Evolutionary conservation across 2,888 invertebrate genomes (phyloP).

Genomic region (Thymelicus sylvestris): DNA sequence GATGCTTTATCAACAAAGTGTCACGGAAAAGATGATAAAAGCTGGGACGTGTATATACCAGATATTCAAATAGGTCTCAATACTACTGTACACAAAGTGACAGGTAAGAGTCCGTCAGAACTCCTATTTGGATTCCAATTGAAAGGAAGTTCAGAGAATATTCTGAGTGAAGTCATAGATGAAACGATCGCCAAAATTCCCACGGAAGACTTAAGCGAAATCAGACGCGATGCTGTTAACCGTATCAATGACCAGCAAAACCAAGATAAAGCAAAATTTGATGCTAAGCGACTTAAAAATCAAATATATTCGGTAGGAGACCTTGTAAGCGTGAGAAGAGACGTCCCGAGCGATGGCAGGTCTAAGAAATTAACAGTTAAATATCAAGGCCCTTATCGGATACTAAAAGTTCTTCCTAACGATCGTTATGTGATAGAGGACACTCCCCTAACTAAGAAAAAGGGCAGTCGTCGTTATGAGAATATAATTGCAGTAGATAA

Average conservation of each 20-base stretch:
- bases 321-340: conserved; percentile 24
- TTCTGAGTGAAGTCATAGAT: background rate
- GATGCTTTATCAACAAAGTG: no score
- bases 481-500: no score
- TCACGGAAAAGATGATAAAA: no score
- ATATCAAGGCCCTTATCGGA: conserved; percentile 9
- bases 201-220: background rate
- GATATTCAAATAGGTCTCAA: no score
- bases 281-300: background rate
- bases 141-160: background rate
- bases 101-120: no score
- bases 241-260: background rate
- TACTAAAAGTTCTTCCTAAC: conserved; percentile 6
- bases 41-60: no score
- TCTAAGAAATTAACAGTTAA: conserved; percentile 6
- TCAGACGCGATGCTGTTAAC: background rate
- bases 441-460: no score
- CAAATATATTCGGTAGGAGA: background rate
- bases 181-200: background rate
- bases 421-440: background rate
- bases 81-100: no score
- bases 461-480: no score
- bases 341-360: conserved; percentile 7
- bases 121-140: background rate
- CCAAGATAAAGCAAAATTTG: background rate